phyloP scores from a whole-genome alignment of 2,113 vertebrate species.

The Brachyhypopomus gauderio region DNA sequence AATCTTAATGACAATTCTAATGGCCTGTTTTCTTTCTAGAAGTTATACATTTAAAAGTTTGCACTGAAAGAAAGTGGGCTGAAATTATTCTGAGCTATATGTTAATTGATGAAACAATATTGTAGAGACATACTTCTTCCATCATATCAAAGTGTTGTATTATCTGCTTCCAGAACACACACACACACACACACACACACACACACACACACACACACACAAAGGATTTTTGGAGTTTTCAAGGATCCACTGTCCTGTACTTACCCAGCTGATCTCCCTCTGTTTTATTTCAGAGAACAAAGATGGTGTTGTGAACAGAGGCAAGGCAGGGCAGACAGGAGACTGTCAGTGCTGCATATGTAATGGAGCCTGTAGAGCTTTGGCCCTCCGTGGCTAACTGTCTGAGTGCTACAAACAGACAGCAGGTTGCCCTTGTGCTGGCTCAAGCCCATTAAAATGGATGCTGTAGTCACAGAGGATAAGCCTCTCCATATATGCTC shows the following conservation, averaged over 20 bases:
- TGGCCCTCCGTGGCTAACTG: slow-evolving; percentile 47
- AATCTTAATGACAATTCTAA: slow-evolving; percentile 30
- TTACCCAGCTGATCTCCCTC: not conserved
- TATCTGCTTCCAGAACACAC: not conserved
- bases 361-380: slow-evolving; percentile 63
- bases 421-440: slow-evolving; percentile 40
- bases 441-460: slow-evolving; percentile 68
- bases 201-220: too few species aligned
- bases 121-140: not conserved
- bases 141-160: not conserved
- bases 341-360: slow-evolving; percentile 68
- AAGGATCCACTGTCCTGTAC: not conserved
- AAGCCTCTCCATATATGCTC: slow-evolving; percentile 60
- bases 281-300: not conserved
- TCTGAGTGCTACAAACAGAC: slow-evolving; percentile 50
- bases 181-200: too few species aligned
- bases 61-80: not conserved
- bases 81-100: too few species aligned
- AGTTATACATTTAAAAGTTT: not conserved
- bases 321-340: not conserved
- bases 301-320: not conserved
- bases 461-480: slow-evolving; percentile 67
- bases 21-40: not conserved
- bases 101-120: not conserved
- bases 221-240: not conserved